phyloP scores from a whole-genome alignment of 1,140 invertebrate genomes.

The Aphidius gifuensis region DNA sequence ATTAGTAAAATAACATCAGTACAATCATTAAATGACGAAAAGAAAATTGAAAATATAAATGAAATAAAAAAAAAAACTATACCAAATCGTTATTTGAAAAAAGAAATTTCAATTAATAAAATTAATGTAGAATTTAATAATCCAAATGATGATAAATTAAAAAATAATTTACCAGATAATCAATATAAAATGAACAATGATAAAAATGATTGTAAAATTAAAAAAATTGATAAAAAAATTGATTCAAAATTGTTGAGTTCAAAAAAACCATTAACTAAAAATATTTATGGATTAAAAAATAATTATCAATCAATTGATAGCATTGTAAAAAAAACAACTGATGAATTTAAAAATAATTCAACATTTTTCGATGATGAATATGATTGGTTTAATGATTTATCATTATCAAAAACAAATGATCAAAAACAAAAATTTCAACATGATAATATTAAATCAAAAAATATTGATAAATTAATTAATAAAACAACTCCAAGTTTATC shows the following conservation, averaged over 20 bases:
- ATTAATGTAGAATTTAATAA: no score
- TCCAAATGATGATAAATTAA: no score
- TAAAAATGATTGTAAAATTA: no score
- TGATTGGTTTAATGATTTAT: slow-evolving; percentile 8
- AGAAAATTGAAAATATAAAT: not conserved
- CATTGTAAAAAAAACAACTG: slow-evolving; percentile 28
- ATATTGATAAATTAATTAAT: no score
- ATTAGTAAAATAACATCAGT: not conserved
- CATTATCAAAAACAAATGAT: slow-evolving; percentile 10
- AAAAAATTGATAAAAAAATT: no score
- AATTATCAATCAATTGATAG: slow-evolving; percentile 24
- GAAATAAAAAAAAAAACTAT: slow-evolving; percentile 1
- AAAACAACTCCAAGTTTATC: no score
- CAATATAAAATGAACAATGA: no score
- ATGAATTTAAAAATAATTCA: slow-evolving; percentile 20
- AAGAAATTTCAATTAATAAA: no score
- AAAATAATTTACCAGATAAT: no score
- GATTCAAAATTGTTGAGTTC: no score
- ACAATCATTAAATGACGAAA: not conserved
- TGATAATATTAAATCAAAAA: not conserved
- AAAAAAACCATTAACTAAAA: not conserved
- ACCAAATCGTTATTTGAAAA: not conserved
- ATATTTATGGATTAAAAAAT: not conserved
- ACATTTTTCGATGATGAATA: slow-evolving; percentile 7
- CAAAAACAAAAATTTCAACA: not conserved